These are phyloP conservation scores for Protomyctophum bolini DNA, from an alignment of 2,113 vertebrate species.

Conservation along the genomic window DNA sequence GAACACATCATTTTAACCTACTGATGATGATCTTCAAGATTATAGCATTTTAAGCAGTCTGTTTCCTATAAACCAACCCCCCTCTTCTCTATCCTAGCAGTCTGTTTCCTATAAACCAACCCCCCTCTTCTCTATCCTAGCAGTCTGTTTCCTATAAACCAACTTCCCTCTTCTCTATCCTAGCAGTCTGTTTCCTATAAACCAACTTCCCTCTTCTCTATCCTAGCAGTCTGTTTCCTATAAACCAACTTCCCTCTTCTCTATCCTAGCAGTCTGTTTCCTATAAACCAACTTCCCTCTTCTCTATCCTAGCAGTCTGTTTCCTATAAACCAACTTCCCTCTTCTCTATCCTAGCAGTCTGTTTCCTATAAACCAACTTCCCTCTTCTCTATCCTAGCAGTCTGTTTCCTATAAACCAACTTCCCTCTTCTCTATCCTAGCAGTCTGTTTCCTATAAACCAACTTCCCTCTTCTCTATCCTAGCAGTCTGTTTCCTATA, in stretches of 20 bases:
- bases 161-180: neutral
- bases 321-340: neutral
- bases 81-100: conserved; percentile 1
- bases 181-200: neutral
- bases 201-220: neutral
- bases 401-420: neutral
- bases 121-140: neutral
- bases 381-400: neutral
- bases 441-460: neutral
- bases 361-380: neutral
- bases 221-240: neutral
- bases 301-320: conserved; percentile 7
- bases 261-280: conserved; percentile 1
- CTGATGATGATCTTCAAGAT: too few relatives aligned
- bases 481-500: neutral
- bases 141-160: neutral
- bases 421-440: neutral
- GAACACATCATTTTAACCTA: too few relatives aligned
- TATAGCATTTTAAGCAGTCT: too few relatives aligned
- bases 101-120: neutral
- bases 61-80: neutral
- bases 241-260: neutral
- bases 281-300: neutral
- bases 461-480: neutral
- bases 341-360: conserved; percentile 3